A percentile compares a stretch with the other conserved stretches of the same genome.
Conservation (phyloP, 2,113 vertebrate genomes). For the Pantherophis guttatus region DNA sequence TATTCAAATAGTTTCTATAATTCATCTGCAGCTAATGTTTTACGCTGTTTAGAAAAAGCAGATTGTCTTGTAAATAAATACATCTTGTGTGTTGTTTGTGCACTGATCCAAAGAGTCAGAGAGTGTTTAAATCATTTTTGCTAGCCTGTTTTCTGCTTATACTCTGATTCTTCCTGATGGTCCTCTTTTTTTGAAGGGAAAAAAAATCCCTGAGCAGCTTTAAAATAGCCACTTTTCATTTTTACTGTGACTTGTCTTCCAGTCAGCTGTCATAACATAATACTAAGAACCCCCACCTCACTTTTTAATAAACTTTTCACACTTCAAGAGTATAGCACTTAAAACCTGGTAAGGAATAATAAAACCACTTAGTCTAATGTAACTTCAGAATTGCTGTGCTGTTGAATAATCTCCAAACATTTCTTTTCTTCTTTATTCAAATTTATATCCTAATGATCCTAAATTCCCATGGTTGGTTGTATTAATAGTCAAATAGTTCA, state of each 20-base stretch:
- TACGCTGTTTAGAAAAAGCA: not conserved
- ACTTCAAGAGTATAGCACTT: not conserved
- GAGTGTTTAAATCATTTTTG: conserved; percentile 16
- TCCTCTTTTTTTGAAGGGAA: not conserved
- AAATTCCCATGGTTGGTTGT: not conserved
- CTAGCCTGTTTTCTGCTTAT: not conserved
- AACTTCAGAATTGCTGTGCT: not conserved
- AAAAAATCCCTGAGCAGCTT: conserved; percentile 6
- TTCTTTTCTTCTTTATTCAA: not conserved
- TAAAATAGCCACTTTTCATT: conserved; percentile 31
- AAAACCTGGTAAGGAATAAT: not conserved
- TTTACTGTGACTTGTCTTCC: conserved; percentile 16
- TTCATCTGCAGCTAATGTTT: not conserved
- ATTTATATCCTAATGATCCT: no score
- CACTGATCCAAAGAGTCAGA: not conserved
- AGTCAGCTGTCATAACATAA: conserved; percentile 23
- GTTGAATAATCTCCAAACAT: not conserved
- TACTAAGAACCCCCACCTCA: not conserved
- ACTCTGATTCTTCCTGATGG: not conserved
- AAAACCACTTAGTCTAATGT: not conserved
- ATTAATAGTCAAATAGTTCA: not conserved
- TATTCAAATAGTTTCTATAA: not conserved
- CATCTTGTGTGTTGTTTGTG: not conserved
- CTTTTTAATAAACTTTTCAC: not conserved
- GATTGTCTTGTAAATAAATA: not conserved